A percentile compares a stretch with the other conserved stretches of the same genome.
Evolutionary conservation across 2,888 invertebrate genomes (phyloP).

Genomic region (Drosophila cognata): DNA sequence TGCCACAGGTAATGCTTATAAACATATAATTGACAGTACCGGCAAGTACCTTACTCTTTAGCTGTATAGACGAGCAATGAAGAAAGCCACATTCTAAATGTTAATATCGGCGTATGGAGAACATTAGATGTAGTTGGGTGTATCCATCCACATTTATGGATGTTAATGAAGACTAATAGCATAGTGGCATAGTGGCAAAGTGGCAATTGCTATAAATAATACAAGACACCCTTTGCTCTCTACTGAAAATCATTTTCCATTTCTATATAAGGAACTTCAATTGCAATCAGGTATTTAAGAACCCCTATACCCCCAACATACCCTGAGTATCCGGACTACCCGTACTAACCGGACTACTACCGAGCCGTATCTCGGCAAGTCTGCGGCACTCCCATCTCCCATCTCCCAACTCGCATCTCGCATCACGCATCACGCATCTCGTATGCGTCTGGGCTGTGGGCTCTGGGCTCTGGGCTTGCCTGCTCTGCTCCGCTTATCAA

Average conservation of each 20-base stretch:
- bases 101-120: too few relatives aligned
- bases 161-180: neutral
- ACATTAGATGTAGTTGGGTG: neutral
- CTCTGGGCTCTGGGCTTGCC: conserved; percentile 1
- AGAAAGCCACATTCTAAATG: neutral
- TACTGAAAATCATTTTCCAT: neutral
- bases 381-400: conserved; percentile 1
- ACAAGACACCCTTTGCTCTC: neutral
- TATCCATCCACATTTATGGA: neutral
- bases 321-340: neutral
- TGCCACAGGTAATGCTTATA: neutral
- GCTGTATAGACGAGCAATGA: neutral
- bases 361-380: conserved; percentile 5
- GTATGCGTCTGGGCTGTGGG: neutral
- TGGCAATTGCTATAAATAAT: neutral
- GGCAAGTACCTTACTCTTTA: neutral
- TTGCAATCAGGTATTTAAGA: neutral
- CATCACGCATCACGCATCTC: neutral
- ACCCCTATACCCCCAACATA: neutral
- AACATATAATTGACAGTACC: neutral
- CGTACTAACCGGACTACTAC: neutral
- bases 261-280: neutral
- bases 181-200: neutral
- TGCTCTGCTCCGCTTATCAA: conserved; percentile 53
- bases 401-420: neutral